Conservation (phyloP, 2,797 vertebrate genomes). For the Hypotaenidia okinawae region DNA sequence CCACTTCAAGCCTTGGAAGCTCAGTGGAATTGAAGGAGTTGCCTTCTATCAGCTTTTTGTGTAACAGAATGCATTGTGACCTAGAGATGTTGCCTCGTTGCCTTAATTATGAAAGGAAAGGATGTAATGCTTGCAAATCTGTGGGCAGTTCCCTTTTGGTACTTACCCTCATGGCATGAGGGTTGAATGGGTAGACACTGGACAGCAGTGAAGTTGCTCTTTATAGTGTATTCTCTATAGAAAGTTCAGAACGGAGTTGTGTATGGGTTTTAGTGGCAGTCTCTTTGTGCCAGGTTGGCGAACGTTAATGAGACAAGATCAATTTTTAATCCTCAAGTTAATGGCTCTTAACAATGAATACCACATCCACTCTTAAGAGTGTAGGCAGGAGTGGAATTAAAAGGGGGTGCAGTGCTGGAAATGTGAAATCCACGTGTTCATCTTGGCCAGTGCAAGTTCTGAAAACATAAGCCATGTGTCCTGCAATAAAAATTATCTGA, state of each 20-base stretch:
- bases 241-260: neutral
- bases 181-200: neutral
- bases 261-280: neutral
- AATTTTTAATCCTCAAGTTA: neutral
- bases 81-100: neutral
- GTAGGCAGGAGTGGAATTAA: neutral
- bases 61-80: neutral
- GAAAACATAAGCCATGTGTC: rapidly evolving
- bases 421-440: neutral
- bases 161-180: neutral
- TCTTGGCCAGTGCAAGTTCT: neutral
- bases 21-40: neutral
- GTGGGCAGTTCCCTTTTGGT: neutral
- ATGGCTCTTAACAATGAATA: neutral
- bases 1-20: neutral
- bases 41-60: neutral
- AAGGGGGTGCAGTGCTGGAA: neutral
- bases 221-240: neutral
- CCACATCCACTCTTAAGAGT: neutral
- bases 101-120: neutral
- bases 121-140: neutral
- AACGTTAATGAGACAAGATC: neutral
- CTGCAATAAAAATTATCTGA: neutral
- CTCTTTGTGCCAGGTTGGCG: neutral
- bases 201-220: neutral